Evolutionary conservation across 35 echinoderm and acorn worm genomes (phyloP).

Genomic region (Acanthaster planci): DNA sequence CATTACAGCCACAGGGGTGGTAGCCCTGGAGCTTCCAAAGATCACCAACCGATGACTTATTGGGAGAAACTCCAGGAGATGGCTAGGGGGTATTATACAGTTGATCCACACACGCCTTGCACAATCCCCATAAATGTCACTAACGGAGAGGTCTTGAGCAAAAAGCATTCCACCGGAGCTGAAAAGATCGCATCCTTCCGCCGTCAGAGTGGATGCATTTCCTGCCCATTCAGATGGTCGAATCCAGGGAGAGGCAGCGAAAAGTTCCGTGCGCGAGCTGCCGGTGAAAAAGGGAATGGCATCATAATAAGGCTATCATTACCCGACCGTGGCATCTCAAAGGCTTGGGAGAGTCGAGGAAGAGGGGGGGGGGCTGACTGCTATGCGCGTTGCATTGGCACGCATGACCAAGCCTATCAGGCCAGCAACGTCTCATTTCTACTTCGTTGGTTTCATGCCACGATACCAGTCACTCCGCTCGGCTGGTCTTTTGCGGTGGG

Average conservation of each 20-base stretch:
- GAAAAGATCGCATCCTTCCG: slow-evolving; percentile 20
- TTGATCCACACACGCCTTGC: neutral
- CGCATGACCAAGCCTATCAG: neutral
- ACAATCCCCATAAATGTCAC: slow-evolving; percentile 17
- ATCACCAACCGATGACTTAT: neutral
- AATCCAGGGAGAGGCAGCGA: slow-evolving; percentile 20
- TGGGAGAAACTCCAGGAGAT: slow-evolving; percentile 7
- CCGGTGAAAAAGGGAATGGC: slow-evolving; percentile 10
- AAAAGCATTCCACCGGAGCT: slow-evolving; percentile 13
- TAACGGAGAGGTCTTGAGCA: slow-evolving; percentile 14
- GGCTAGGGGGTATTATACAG: neutral
- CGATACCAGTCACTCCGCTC: neutral
- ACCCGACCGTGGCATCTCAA: neutral
- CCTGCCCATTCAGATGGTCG: neutral
- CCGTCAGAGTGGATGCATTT: slow-evolving; percentile 3
- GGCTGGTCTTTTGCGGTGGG: slow-evolving; percentile 15
- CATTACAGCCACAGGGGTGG: neutral
- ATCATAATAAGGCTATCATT: slow-evolving; percentile 20
- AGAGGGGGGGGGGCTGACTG: neutral
- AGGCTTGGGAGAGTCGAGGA: neutral
- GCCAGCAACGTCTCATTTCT: neutral
- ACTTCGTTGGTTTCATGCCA: neutral
- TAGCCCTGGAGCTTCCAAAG: neutral
- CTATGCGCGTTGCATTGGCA: neutral
- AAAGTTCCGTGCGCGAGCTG: neutral